Evolutionary conservation across 2,888 invertebrate species (phyloP), one percentile per base, ranked within the genome.

Genomic region (Dilophus febrilis): DNA sequence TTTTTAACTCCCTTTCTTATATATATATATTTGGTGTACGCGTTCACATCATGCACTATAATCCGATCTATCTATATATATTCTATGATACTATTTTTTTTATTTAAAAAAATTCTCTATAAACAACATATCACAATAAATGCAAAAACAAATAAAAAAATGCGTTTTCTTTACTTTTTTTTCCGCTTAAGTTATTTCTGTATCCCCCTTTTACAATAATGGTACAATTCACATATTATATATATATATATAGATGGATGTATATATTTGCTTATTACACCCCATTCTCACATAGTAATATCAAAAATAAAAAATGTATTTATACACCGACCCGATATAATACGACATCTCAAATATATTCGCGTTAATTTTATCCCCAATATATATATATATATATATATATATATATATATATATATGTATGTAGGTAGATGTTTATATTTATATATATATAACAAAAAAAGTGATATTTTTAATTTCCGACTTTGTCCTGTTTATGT

Each of bases 401-500:
- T n/a, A n/a, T n/a, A n/a, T n/a, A n/a, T n/a, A n/a, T n/a, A n/a
- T n/a, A n/a, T n/a, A n/a, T n/a, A n/a, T n/a, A n/a, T n/a, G n/a
- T n/a, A n/a, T n/a, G n/a, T n/a, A n/a, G n/a, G n/a, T n/a, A n/a
- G n/a, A n/a, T n/a, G n/a, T n/a, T n/a, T n/a, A n/a, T n/a, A n/a
- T n/a, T n/a, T n/a, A n/a, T n/a, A n/a, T n/a, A n/a, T n/a, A 17
- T 5, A 13, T 26, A 27, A 27, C 30, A 38, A 35, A 38, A 38
- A 35, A 38, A 31, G 35, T 38, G 35, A 38, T 30, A 41, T 31
- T 41, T 41, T 41, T 41, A 41, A 41, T 41, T 41, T 38, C 41
- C 35, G 38, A 37, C 37, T 37, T 41, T 31, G 32, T 37, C 14
- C 18, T 10, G 26, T 11, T 22, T 22, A 13, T 19, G 16, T 30